These are phyloP conservation scores for Ischnus inquisitorius DNA, from an alignment of 2,888 invertebrate species.

Conservation along the genomic window DNA sequence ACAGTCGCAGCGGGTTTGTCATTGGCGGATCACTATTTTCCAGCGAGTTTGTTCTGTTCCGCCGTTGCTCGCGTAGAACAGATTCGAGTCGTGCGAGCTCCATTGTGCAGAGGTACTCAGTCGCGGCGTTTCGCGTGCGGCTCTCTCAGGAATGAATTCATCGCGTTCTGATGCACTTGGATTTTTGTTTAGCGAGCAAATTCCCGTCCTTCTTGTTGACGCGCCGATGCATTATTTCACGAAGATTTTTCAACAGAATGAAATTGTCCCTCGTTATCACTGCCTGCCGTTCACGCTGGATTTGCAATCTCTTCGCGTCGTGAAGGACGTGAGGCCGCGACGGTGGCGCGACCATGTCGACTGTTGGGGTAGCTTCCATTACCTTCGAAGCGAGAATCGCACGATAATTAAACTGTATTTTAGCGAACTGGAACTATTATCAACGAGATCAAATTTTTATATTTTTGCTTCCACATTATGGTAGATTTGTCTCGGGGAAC, in stretches of 20 bases:
- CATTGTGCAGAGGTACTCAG: neutral
- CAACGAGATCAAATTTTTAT: too few species aligned
- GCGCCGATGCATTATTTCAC: constrained; percentile 80
- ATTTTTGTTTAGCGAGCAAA: constrained; percentile 75
- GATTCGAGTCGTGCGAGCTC: neutral
- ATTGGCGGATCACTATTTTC: neutral
- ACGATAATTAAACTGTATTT: neutral
- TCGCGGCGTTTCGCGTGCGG: neutral
- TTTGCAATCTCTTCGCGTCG: constrained; percentile 81
- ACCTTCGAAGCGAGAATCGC: constrained; percentile 75
- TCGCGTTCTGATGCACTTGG: constrained; percentile 78
- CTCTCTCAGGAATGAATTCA: constrained; percentile 51
- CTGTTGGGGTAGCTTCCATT: constrained; percentile 77
- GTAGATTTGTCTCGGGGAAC: too few species aligned
- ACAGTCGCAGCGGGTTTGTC: neutral
- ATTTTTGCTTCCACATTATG: too few species aligned
- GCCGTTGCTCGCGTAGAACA: neutral
- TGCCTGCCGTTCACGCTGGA: constrained; percentile 81
- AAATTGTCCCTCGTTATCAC: constrained; percentile 82
- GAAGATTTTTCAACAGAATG: constrained; percentile 80
- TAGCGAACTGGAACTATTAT: neutral
- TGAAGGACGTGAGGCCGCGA: constrained; percentile 79
- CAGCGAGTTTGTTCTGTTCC: neutral
- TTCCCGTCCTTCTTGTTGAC: constrained; percentile 69
- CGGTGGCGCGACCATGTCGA: constrained; percentile 80